These are phyloP conservation scores for Trachymyrmex septentrionalis DNA, from an alignment of 1,140 invertebrate species.

Conservation along the genomic window DNA sequence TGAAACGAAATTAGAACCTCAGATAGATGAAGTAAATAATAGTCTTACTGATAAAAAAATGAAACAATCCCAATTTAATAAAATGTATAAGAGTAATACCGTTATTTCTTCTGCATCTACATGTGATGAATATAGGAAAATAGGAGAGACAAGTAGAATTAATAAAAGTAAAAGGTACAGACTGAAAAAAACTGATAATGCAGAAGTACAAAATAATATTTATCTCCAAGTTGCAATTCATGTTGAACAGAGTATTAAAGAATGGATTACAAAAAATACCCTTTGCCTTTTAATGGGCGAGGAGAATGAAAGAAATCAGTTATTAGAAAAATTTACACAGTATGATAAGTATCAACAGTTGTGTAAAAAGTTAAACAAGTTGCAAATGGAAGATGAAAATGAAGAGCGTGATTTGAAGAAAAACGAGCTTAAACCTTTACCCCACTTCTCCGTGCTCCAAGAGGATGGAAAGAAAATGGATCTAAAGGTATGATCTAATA, in stretches of 20 bases:
- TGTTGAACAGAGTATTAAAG: conserved; percentile 82
- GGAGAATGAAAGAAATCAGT: conserved; percentile 76
- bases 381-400: conserved; percentile 79
- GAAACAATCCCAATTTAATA: not conserved
- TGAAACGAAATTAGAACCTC: conserved; percentile 11
- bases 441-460: conserved; percentile 82
- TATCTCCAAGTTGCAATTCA: conserved; percentile 71
- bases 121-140: not conserved
- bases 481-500: conserved; percentile 78
- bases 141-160: conserved; percentile 37
- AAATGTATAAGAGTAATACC: conserved; percentile 1
- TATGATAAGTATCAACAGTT: conserved; percentile 80
- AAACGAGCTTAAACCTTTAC: conserved; percentile 81
- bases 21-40: not conserved
- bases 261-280: conserved; percentile 85
- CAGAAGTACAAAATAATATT: conserved; percentile 30
- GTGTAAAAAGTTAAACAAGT: conserved; percentile 81
- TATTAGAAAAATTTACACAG: conserved; percentile 77
- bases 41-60: not conserved
- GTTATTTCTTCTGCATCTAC: not conserved
- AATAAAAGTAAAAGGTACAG: conserved; percentile 47
- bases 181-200: conserved; percentile 45
- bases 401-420: conserved; percentile 71
- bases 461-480: conserved; percentile 83
- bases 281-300: conserved; percentile 81